phyloP scores from a whole-genome alignment of 92 coral and sea anemone species.

The Porites lobata region DNA sequence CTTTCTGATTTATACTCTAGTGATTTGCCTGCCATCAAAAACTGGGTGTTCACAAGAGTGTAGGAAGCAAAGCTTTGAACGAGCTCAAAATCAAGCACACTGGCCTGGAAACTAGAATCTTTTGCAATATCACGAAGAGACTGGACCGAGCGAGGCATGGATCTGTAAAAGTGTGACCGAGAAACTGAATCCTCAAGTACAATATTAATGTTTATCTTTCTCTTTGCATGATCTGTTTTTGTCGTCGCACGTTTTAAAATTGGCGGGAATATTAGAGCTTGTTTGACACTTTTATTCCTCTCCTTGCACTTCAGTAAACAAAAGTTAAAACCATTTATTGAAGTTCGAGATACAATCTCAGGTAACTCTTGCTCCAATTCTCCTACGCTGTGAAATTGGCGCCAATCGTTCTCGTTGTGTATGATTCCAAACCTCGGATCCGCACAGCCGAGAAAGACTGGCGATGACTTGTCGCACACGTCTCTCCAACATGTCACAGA shows the following conservation, averaged over 20 bases:
- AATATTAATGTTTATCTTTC: constrained; percentile 79
- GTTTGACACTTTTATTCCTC: constrained; percentile 52
- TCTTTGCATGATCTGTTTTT: constrained; percentile 8
- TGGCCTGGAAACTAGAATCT: constrained; percentile 72
- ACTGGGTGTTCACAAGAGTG: constrained; percentile 75
- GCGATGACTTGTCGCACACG: constrained; percentile 53
- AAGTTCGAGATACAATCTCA: constrained; percentile 56
- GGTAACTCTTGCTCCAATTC: constrained; percentile 72
- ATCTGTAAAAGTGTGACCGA: constrained; percentile 87
- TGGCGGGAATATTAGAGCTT: constrained; percentile 90
- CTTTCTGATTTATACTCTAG: constrained; percentile 36
- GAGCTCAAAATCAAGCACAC: constrained; percentile 87
- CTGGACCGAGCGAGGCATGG: constrained; percentile 81
- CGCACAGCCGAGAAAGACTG: constrained; percentile 74
- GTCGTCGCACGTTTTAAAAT: constrained; percentile 52
- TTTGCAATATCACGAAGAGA: constrained; percentile 72
- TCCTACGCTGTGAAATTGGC: constrained; percentile 46
- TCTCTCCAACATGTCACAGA: constrained; percentile 67
- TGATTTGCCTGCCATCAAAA: constrained; percentile 78
- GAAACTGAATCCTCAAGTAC: constrained; percentile 93
- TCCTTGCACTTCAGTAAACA: constrained; percentile 78
- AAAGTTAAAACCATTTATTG: constrained; percentile 73
- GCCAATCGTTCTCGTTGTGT: constrained; percentile 67
- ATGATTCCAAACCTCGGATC: constrained; percentile 76
- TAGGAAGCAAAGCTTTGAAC: constrained; percentile 90